Conservation (phyloP, 2,888 invertebrate genomes). For the Zhengitettix transpicula region DNA sequence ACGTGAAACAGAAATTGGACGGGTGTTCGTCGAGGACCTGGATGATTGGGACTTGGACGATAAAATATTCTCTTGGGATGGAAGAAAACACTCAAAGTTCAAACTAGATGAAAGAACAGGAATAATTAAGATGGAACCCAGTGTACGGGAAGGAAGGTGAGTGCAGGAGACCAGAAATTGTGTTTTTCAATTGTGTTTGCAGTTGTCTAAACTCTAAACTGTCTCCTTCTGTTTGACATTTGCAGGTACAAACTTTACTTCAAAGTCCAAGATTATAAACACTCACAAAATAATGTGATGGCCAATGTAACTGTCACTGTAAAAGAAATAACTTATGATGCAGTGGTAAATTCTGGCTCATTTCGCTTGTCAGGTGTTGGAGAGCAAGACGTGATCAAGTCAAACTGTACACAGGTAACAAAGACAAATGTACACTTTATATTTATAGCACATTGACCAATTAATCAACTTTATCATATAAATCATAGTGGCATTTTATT, state of each 20-base stretch:
- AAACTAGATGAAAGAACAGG: constrained; percentile 30
- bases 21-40: constrained; percentile 38
- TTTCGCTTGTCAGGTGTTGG: constrained; percentile 27
- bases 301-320: constrained; percentile 37
- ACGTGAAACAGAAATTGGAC: constrained; percentile 33
- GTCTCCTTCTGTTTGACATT: too few species aligned
- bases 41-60: constrained; percentile 45
- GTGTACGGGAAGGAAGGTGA: constrained; percentile 30
- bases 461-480: too few species aligned
- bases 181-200: neutral
- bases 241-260: constrained; percentile 24
- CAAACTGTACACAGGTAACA: too few species aligned
- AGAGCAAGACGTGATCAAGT: too few species aligned
- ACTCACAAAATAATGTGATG: constrained; percentile 30
- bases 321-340: constrained; percentile 33
- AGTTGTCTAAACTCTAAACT: neutral
- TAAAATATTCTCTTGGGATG: constrained; percentile 34
- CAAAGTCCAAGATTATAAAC: constrained; percentile 31
- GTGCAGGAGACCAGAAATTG: constrained; percentile 5
- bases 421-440: too few species aligned
- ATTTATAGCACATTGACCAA: too few species aligned
- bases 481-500: too few species aligned
- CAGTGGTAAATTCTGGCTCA: constrained; percentile 36
- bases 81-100: constrained; percentile 24
- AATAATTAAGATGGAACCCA: constrained; percentile 34